A percentile compares a stretch with the other conserved stretches of the same genome.
Conservation (phyloP, 2,113 vertebrate species). For the Gavia stellata region DNA sequence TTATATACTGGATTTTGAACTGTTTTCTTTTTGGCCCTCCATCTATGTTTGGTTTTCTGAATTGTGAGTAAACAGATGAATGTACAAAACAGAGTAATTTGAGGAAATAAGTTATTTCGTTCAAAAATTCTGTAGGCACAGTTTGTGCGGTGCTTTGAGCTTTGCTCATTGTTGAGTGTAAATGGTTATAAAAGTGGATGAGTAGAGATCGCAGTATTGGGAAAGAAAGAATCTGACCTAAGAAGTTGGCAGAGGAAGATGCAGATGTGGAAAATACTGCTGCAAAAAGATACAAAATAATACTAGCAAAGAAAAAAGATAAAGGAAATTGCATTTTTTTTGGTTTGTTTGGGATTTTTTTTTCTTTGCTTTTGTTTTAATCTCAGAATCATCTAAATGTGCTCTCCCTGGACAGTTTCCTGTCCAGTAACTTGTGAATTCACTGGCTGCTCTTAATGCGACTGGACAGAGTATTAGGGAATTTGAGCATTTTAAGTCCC, state of each 20-base stretch:
- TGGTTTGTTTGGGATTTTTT: background rate
- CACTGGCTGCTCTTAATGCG: background rate
- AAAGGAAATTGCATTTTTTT: background rate
- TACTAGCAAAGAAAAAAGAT: background rate
- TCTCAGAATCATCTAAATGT: background rate
- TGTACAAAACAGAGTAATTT: background rate
- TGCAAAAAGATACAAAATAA: background rate
- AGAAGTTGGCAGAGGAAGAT: background rate
- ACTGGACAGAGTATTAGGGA: background rate
- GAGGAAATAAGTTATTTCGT: background rate
- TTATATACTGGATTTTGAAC: background rate
- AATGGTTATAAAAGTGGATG: background rate
- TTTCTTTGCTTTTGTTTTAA: background rate
- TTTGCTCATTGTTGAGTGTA: background rate
- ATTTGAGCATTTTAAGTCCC: background rate
- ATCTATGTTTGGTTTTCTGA: background rate
- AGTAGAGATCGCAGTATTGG: background rate
- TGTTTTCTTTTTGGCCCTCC: background rate
- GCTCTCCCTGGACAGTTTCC: background rate
- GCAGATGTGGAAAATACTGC: background rate
- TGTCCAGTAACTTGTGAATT: background rate
- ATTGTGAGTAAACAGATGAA: background rate
- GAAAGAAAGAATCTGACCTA: background rate
- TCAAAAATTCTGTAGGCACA: background rate
- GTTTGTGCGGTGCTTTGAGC: background rate